phyloP scores from a whole-genome alignment of 2,888 invertebrate genomes.

The Athalia cordata region DNA sequence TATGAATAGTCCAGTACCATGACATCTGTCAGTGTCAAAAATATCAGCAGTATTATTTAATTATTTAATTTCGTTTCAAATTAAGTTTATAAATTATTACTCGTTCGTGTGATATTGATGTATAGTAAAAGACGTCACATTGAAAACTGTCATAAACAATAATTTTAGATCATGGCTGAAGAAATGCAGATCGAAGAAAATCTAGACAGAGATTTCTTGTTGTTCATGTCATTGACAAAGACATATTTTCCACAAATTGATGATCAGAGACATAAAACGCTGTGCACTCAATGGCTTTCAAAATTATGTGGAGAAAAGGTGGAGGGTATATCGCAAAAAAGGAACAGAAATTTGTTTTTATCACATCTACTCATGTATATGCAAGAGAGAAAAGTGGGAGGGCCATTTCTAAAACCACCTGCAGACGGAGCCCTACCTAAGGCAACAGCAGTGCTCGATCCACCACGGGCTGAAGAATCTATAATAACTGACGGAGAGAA shows the following conservation, averaged over 20 bases:
- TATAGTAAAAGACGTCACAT: neutral
- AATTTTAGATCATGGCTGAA: conserved; percentile 49
- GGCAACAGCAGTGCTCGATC: conserved; percentile 67
- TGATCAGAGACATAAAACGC: conserved; percentile 55
- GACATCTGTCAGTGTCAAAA: conserved; percentile 40
- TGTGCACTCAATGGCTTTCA: conserved; percentile 69
- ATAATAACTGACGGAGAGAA: conserved; percentile 46
- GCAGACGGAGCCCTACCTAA: conserved; percentile 68
- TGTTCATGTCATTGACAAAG: conserved; percentile 72
- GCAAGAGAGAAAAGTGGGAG: conserved; percentile 70
- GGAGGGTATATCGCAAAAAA: conserved; percentile 67
- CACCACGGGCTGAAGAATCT: conserved; percentile 57
- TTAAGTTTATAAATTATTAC: conserved; percentile 19
- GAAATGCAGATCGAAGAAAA: conserved; percentile 49
- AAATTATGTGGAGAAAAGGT: conserved; percentile 71
- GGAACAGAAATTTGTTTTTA: conserved; percentile 73
- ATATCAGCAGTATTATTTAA: conserved; percentile 26
- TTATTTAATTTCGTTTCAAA: conserved; percentile 15
- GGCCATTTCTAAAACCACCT: conserved; percentile 69
- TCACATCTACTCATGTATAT: conserved; percentile 72
- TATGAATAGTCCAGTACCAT: neutral
- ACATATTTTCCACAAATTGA: conserved; percentile 60
- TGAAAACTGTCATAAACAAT: too few relatives aligned
- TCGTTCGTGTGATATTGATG: conserved; percentile 7
- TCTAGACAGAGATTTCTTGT: conserved; percentile 73